Percentiles rank a stretch among this genome's conserved stretches.
phyloP scores from a whole-genome alignment of 2,888 invertebrate species.

The Icerya purchasi region DNA sequence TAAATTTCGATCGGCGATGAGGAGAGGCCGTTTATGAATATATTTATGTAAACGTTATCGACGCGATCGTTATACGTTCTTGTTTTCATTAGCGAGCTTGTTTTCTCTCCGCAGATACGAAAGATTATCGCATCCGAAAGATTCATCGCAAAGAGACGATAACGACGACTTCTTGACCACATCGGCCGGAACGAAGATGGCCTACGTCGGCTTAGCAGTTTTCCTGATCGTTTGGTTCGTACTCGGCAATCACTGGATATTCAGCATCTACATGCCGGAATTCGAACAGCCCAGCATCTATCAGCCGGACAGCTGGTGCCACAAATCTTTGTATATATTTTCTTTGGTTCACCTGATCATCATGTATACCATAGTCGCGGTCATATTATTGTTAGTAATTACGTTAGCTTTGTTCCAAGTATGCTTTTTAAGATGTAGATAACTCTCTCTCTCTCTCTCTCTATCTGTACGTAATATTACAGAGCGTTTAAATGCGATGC shows the following conservation, averaged over 20 bases:
- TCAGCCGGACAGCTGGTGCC: constrained; percentile 60
- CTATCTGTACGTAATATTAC: too few species aligned
- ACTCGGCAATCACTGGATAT: constrained; percentile 57
- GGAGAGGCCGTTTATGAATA: too few species aligned
- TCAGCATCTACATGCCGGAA: constrained; percentile 53
- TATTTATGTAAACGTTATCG: too few species aligned
- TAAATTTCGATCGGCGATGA: too few species aligned
- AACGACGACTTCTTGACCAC: constrained; percentile 25
- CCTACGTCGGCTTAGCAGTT: constrained; percentile 40
- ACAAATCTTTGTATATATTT: constrained; percentile 53
- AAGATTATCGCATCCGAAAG: constrained; percentile 23
- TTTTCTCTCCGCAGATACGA: constrained; percentile 18
- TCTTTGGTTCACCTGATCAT: constrained; percentile 48
- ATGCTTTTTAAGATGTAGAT: constrained; percentile 10
- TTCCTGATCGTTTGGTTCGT: constrained; percentile 55
- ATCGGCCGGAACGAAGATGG: constrained; percentile 35
- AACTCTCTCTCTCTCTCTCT: too few species aligned
- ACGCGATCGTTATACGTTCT: too few species aligned
- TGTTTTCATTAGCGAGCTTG: too few species aligned
- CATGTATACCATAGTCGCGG: constrained; percentile 39
- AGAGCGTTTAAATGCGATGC: too few species aligned
- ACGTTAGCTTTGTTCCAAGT: constrained; percentile 30
- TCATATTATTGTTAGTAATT: constrained; percentile 34
- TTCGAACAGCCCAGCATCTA: constrained; percentile 41
- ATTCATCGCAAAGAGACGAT: constrained; percentile 16